Base-by-base conservation (phyloP, 2,888 invertebrate genomes). In the Plebejus anna region DNA sequence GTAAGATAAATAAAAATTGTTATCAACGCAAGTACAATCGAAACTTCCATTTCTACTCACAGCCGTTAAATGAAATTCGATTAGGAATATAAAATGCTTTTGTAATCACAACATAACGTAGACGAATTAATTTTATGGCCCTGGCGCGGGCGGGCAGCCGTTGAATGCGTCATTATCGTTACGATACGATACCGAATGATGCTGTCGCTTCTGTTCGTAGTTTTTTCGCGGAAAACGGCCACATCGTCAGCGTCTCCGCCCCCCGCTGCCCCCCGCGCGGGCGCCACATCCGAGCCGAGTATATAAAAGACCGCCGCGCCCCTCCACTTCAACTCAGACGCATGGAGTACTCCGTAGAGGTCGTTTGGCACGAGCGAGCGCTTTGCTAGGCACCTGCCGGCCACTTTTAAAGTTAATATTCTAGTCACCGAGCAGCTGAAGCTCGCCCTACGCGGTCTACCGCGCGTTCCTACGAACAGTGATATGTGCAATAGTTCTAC, bases 281-380 rank as follows among this genome's bases (percentile, higher is more conserved):
- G 83, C 86, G 87, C 86, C 89, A 90, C 92, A 90, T 90, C 92
- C 89, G 83, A 85, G 80, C 81, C 88, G 87, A 87, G 79, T 87
- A 88, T 94, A 94, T 94, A 94, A 92, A 93, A 92, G 83, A 85
- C 85, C 81, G 81, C 84, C 82, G 85, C 92, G 87, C 91, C 92
- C 91, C 91, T 84, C 91, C 90, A 90, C 93, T 88, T 86, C 90
- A 91, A 91, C 92, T 93, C 93, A 94, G 91, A 92, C 94, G 94
- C 94, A 94, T 94, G 94, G 94, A 94, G 94, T 94, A 94, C 94
- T 94, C 94, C 92, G 94, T 94, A 92, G 94, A 94, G 94, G 94
- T 94, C 89, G 94, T 94, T 94, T 94, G 94, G 94, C 94, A 94
- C 94, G 94, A 94, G 94, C 94, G 92, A 92, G 92, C 92, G 94